These are phyloP conservation scores for Macropus fuliginosus DNA, from an alignment of 2,797 vertebrate species.

Conservation along the genomic window DNA sequence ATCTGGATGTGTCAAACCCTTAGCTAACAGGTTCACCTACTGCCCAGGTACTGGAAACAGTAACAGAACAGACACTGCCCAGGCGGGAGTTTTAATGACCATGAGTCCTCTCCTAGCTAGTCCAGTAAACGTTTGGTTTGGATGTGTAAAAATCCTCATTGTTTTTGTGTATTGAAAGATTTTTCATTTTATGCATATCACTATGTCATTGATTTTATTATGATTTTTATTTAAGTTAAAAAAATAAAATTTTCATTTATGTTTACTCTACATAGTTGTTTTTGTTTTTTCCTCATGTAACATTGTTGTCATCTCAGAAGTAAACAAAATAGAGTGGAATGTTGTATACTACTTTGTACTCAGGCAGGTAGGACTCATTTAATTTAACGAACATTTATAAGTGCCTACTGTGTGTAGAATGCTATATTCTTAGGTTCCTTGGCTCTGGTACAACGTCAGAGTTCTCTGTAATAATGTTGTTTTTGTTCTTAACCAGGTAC, in stretches of 20 bases:
- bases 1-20: conserved; percentile 64
- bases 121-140: conserved; percentile 45
- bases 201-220: background rate
- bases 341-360: background rate
- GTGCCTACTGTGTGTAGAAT: conserved; percentile 4
- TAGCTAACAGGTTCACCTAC: conserved; percentile 39
- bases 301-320: conserved; percentile 19
- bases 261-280: conserved; percentile 18
- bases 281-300: conserved; percentile 40
- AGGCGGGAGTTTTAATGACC: background rate
- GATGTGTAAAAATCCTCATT: conserved; percentile 31
- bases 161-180: conserved; percentile 48
- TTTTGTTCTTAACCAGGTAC: conserved; percentile 70
- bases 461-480: background rate
- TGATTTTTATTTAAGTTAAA: conserved; percentile 40
- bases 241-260: background rate
- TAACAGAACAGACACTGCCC: background rate
- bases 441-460: background rate
- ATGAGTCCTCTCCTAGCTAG: conserved; percentile 33
- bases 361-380: background rate
- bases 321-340: conserved; percentile 15
- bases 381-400: background rate
- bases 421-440: background rate
- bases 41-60: conserved; percentile 37
- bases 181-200: background rate